Evolutionary conservation across 2,113 vertebrate genomes (phyloP).

Genomic region (Neogobius melanostomus): DNA sequence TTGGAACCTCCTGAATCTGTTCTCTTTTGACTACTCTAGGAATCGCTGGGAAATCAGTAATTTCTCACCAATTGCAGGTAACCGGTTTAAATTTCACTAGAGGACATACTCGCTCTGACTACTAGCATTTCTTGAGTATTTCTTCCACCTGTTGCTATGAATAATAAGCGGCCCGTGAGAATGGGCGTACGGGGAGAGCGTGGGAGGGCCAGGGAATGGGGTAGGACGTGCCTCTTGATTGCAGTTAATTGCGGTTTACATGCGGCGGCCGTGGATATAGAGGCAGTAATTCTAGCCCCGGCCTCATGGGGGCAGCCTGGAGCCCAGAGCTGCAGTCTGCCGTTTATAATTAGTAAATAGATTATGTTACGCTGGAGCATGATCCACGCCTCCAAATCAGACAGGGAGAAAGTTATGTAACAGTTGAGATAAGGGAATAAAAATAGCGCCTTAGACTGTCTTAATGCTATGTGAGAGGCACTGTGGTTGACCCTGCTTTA

Average conservation of each 20-base stretch:
- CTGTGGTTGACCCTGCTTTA: background rate
- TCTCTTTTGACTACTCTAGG: too few relatives aligned
- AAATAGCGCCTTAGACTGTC: conserved; percentile 20
- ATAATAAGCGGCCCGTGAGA: background rate
- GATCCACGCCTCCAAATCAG: conserved; percentile 32
- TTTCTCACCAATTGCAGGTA: too few relatives aligned
- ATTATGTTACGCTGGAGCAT: conserved; percentile 46
- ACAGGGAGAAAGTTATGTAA: conserved; percentile 34
- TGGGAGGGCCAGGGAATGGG: conserved; percentile 29
- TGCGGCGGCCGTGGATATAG: conserved; percentile 41
- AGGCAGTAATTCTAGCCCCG: conserved; percentile 35
- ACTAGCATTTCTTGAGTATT: too few relatives aligned
- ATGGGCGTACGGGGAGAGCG: conserved; percentile 23
- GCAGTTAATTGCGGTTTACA: conserved; percentile 69
- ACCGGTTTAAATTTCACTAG: too few relatives aligned
- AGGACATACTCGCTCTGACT: too few relatives aligned
- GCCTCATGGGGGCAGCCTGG: conserved; percentile 27
- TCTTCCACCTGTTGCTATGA: background rate
- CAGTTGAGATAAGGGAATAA: conserved; percentile 31
- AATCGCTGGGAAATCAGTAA: too few relatives aligned
- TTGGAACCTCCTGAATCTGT: too few relatives aligned
- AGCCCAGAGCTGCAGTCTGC: conserved; percentile 40
- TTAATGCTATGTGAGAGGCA: conserved; percentile 5
- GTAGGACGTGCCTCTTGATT: conserved; percentile 57
- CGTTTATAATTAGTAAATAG: conserved; percentile 65